Conservation (phyloP, 2,888 invertebrate species). For the Arenicola marina region DNA sequence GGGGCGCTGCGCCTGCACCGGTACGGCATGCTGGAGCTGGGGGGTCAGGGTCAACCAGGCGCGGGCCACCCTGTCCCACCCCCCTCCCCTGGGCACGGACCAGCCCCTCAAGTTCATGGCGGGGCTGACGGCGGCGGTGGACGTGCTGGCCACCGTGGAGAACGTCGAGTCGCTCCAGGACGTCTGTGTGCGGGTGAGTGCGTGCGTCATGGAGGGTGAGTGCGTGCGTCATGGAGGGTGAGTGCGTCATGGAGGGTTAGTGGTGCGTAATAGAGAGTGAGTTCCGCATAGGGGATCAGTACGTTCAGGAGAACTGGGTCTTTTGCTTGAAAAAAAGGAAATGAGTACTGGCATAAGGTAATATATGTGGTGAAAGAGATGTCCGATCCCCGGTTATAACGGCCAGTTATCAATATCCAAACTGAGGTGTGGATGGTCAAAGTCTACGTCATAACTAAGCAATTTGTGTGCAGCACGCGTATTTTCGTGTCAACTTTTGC, state of each 20-base stretch:
- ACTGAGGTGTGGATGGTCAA: background rate
- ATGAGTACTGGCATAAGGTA: no score
- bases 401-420: no score
- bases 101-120: constrained; percentile 88
- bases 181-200: constrained; percentile 76
- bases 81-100: constrained; percentile 76
- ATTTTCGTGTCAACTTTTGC: background rate
- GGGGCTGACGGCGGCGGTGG: constrained; percentile 84
- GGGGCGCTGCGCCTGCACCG: background rate
- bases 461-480: background rate
- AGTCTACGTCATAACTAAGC: background rate
- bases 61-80: constrained; percentile 75
- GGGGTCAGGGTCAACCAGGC: background rate
- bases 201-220: no score
- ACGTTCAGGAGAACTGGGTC: no score
- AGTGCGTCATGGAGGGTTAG: no score
- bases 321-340: no score
- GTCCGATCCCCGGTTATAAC: no score
- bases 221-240: no score
- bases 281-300: no score
- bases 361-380: no score
- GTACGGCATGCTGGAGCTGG: background rate
- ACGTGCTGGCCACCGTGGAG: constrained; percentile 82
- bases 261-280: no score
- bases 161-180: constrained; percentile 78